Percentiles rank a stretch among this genome's conserved stretches.
Conservation (phyloP, 1,140 invertebrate species). For the Periplaneta americana region DNA sequence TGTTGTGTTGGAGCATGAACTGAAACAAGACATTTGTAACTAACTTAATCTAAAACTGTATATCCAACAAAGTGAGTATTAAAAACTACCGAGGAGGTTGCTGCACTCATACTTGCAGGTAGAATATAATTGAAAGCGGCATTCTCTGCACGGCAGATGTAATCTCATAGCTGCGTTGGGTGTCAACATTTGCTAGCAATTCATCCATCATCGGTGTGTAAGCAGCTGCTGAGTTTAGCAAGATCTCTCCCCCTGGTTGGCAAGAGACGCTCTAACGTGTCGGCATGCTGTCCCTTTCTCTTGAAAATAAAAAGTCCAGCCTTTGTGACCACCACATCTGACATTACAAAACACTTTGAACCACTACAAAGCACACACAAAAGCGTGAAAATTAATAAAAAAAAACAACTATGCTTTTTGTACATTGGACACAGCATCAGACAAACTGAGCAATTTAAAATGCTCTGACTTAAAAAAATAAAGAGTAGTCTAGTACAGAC, state of each 20-base stretch:
- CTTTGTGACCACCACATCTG: background rate
- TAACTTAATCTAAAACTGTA: no score
- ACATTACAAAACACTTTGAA: background rate
- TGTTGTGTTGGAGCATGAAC: no score
- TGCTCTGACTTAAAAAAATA: constrained; percentile 12
- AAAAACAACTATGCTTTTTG: background rate
- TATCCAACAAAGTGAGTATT: no score
- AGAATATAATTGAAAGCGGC: no score
- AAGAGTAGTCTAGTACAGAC: no score
- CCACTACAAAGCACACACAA: background rate
- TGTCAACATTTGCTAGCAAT: no score
- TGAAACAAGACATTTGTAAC: no score
- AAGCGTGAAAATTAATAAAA: background rate
- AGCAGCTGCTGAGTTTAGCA: background rate
- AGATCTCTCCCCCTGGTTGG: no score
- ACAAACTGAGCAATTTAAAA: background rate
- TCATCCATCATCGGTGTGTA: background rate
- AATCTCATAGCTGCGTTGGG: background rate
- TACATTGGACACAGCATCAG: no score
- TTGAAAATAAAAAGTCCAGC: background rate
- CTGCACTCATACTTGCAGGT: no score
- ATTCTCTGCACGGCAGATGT: background rate
- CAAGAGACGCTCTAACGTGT: background rate
- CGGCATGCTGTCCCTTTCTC: background rate
- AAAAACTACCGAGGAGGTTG: no score